Evolutionary conservation across 2,113 vertebrate species (phyloP).

Genomic region (Zosterops pallidus): DNA sequence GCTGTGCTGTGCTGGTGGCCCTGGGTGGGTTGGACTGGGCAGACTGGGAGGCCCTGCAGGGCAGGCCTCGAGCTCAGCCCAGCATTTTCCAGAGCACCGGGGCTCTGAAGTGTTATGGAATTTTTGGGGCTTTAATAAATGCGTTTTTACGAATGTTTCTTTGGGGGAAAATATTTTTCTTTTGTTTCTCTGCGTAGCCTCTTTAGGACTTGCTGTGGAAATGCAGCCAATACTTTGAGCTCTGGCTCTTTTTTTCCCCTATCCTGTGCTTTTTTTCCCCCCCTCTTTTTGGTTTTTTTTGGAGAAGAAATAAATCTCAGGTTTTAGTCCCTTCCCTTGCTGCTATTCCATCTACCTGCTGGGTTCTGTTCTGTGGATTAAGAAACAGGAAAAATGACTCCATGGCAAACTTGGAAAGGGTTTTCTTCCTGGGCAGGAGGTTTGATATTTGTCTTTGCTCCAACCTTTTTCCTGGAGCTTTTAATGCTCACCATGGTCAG

Average conservation of each 20-base stretch:
- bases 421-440: background rate
- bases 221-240: background rate
- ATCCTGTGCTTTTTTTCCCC: background rate
- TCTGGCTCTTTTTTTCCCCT: background rate
- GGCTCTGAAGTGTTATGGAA: background rate
- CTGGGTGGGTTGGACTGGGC: background rate
- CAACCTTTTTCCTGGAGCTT: background rate
- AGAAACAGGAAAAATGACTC: background rate
- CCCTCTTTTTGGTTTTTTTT: background rate
- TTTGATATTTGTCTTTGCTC: background rate
- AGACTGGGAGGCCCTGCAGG: background rate
- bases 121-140: conserved; percentile 35
- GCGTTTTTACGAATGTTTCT: conserved; percentile 38
- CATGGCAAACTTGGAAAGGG: background rate
- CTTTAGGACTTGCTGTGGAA: conserved; percentile 40
- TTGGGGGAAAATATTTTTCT: conserved; percentile 44
- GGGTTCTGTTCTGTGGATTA: background rate
- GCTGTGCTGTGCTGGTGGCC: background rate
- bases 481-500: background rate
- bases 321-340: conserved; percentile 47
- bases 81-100: background rate
- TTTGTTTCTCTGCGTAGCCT: conserved; percentile 42
- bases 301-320: conserved; percentile 3
- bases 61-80: background rate
- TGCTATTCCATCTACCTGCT: conserved; percentile 17